Evolutionary conservation across 1,140 invertebrate species (phyloP).

Genomic region (Bacillus rossius): DNA sequence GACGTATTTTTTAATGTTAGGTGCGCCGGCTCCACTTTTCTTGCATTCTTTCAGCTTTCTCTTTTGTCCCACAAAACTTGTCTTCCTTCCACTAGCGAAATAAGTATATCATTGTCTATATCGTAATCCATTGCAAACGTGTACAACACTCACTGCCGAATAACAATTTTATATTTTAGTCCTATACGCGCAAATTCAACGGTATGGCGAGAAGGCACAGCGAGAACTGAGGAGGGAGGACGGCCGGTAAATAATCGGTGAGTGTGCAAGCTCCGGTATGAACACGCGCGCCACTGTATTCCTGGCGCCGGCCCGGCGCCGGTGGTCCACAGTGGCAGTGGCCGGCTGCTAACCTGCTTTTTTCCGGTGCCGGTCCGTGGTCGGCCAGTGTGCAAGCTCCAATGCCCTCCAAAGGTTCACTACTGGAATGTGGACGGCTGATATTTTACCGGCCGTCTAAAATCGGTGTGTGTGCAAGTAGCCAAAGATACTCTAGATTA

Average conservation of each 20-base stretch:
- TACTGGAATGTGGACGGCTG: too few species aligned
- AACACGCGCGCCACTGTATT: background rate
- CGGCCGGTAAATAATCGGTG: background rate
- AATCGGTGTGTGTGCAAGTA: background rate
- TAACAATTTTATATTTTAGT: too few species aligned
- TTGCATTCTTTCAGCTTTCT: too few species aligned
- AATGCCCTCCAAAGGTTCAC: background rate
- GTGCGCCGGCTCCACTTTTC: too few species aligned
- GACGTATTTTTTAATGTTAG: too few species aligned
- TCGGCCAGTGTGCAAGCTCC: constrained; percentile 3
- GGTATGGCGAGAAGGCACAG: too few species aligned
- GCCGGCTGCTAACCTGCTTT: background rate
- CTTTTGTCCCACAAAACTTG: constrained; percentile 11
- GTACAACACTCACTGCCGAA: too few species aligned
- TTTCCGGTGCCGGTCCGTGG: background rate
- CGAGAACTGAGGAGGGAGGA: too few species aligned
- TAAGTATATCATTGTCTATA: constrained; percentile 7
- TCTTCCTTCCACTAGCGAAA: constrained; percentile 2
- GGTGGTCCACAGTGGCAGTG: constrained; percentile 1
- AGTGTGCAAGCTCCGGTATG: constrained; percentile 1
- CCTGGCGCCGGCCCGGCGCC: background rate
- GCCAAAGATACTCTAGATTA: too few species aligned
- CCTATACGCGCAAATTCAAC: too few species aligned
- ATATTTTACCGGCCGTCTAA: constrained; percentile 3
- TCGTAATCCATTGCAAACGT: too few species aligned